Conservation (phyloP, 2,113 vertebrate genomes). For the Engraulis encrasicolus region DNA sequence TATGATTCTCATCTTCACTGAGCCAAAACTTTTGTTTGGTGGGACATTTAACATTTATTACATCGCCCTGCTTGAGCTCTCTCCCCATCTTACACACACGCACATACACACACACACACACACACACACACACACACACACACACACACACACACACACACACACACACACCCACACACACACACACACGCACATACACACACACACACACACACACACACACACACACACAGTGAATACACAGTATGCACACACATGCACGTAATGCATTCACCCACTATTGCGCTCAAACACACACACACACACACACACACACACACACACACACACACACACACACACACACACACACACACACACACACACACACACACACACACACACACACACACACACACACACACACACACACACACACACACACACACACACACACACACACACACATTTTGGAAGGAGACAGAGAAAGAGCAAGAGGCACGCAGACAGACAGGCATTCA, state of each 20-base stretch:
- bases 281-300: background rate
- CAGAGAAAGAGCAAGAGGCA: background rate
- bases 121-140: background rate
- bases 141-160: background rate
- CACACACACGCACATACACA: background rate
- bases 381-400: background rate
- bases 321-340: slow-evolving; percentile 2
- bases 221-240: too few relatives aligned
- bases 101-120: background rate
- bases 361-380: background rate
- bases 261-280: too few relatives aligned
- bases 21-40: background rate
- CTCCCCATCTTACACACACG: background rate
- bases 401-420: background rate
- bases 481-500: background rate
- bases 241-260: background rate
- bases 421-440: background rate
- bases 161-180: too few relatives aligned
- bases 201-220: background rate
- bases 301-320: background rate
- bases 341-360: background rate
- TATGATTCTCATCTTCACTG: background rate
- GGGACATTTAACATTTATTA: background rate
- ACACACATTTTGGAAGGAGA: background rate
- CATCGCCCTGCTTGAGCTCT: background rate